These are phyloP conservation scores for Thalassophryne amazonica DNA, from an alignment of 2,797 vertebrate species.

Conservation along the genomic window DNA sequence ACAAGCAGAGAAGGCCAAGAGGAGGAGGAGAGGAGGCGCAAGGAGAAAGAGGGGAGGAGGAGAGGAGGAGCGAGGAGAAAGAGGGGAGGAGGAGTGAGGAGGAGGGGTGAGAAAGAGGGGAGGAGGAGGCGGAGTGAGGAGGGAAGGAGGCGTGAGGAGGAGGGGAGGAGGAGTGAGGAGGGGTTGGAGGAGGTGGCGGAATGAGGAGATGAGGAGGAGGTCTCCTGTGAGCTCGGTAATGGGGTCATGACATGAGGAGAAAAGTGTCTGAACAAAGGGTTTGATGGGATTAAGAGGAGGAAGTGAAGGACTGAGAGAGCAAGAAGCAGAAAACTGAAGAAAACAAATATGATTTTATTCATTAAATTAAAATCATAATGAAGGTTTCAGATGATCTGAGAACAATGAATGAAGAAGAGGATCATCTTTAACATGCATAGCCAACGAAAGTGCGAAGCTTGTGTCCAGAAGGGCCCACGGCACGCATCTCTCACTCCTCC, in stretches of 20 bases:
- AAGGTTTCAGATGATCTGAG: no score
- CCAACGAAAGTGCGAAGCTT: no score
- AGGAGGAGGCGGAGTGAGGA: neutral
- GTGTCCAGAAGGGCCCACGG: no score
- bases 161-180: neutral
- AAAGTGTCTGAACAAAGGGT: no score
- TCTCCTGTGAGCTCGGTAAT: conserved; percentile 62
- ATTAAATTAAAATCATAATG: no score
- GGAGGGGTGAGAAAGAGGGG: conserved; percentile 22
- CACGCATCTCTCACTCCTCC: no score
- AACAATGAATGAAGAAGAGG: no score
- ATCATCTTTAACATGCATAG: no score
- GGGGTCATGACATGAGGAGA: conserved; percentile 42
- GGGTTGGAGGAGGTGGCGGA: conserved; percentile 22
- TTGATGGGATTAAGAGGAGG: conserved; percentile 16
- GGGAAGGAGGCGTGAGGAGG: neutral
- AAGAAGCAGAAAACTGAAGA: conserved; percentile 2
- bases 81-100: conserved; percentile 20
- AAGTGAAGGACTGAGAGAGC: conserved; percentile 3
- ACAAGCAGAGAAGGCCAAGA: conserved; percentile 20
- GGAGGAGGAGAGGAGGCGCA: neutral
- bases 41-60: neutral
- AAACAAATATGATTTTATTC: neutral
- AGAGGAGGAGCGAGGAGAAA: neutral
- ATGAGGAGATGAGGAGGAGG: conserved; percentile 26